phyloP scores from a whole-genome alignment of 2,888 invertebrate species.

The Ashinkailepas kermadecensis region DNA sequence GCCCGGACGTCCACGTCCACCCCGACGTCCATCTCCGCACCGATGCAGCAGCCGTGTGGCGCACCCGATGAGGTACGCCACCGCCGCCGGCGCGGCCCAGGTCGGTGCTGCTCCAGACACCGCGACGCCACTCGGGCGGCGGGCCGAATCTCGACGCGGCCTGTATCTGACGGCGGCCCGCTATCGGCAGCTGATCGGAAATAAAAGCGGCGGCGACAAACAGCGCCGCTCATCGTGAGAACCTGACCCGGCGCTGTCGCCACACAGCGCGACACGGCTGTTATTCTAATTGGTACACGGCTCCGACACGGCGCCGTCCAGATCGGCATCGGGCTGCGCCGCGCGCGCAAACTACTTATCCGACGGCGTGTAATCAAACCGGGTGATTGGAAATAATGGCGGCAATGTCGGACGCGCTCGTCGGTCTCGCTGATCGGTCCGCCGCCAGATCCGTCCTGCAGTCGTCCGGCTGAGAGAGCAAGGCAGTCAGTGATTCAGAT shows the following conservation, averaged over 20 bases:
- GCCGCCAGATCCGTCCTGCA: no score
- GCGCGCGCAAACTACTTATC: not conserved
- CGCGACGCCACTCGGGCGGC: no score
- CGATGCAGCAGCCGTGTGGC: no score
- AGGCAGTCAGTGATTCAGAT: no score
- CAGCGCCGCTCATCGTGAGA: not conserved
- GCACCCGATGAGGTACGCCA: no score
- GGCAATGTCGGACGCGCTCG: not conserved
- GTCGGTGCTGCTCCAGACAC: no score
- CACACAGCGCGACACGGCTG: not conserved
- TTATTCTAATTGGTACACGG: constrained; percentile 6
- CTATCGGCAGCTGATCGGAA: not conserved
- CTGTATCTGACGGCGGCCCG: not conserved
- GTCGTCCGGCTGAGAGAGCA: no score
- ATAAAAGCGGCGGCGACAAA: not conserved
- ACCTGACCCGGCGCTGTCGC: not conserved
- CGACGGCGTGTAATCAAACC: not conserved
- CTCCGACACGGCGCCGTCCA: not conserved
- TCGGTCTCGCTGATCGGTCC: no score
- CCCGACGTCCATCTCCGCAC: no score
- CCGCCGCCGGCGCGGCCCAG: no score
- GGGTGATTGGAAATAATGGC: not conserved
- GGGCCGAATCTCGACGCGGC: not conserved
- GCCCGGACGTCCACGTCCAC: no score
- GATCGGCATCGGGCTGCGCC: not conserved